phyloP scores from a whole-genome alignment of 2,797 vertebrate genomes.

The Parauchenoglanis ngamensis region DNA sequence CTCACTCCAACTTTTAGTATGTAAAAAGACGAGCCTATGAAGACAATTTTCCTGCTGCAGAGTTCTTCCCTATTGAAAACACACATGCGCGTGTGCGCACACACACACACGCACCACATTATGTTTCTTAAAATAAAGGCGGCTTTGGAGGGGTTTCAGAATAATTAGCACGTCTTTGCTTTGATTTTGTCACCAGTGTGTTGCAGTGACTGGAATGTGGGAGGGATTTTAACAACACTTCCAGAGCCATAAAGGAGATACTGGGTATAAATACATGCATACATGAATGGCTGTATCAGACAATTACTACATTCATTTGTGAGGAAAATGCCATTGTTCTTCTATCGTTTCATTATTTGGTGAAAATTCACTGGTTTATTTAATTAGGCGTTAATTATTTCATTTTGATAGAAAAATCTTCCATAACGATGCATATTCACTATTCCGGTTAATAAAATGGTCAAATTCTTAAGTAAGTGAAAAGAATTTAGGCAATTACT shows the following conservation, averaged over 20 bases:
- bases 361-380: background rate
- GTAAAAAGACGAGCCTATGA: conserved; percentile 61
- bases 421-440: background rate
- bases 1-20: conserved; percentile 53
- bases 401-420: background rate
- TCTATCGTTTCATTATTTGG: background rate
- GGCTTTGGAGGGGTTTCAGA: conserved; percentile 66
- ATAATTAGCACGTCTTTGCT: conserved; percentile 62
- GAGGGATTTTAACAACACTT: conserved; percentile 55
- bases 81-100: background rate
- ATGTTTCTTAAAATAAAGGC: conserved; percentile 52
- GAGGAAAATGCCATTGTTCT: background rate
- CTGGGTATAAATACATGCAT: background rate
- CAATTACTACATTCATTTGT: background rate
- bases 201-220: conserved; percentile 55
- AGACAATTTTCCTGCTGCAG: conserved; percentile 62
- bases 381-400: background rate
- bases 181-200: conserved; percentile 53
- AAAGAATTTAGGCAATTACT: background rate
- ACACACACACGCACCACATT: conserved; percentile 9
- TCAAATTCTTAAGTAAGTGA: background rate
- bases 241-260: background rate
- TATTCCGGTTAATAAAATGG: background rate
- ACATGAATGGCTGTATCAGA: background rate
- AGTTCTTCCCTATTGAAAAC: conserved; percentile 52